Evolutionary conservation across 2,113 vertebrate species (phyloP).

Genomic region (Rousettus leschenaultii): DNA sequence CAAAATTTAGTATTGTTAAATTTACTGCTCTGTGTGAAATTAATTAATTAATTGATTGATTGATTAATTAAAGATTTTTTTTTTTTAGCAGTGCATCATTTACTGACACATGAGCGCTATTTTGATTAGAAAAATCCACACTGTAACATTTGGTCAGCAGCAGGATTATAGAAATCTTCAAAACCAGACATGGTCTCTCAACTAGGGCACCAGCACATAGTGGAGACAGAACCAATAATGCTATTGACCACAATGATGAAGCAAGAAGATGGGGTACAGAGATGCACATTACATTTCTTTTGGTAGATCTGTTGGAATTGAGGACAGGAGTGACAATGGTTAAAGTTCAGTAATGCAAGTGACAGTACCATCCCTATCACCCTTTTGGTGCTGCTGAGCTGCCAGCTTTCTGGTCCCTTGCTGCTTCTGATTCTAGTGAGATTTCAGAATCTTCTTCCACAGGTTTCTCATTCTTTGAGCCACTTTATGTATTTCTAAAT

Average conservation of each 20-base stretch:
- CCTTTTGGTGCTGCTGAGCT: accelerated
- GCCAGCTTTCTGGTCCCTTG: background rate
- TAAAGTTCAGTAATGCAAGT: background rate
- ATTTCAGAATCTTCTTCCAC: background rate
- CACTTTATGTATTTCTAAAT: background rate
- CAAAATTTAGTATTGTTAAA: background rate
- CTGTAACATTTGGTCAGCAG: background rate
- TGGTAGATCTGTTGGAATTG: background rate
- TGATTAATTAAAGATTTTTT: too few species aligned
- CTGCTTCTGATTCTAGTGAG: background rate
- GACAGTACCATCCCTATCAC: background rate
- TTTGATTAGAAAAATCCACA: background rate
- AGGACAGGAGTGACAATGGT: background rate
- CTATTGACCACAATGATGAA: background rate
- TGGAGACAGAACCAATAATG: background rate
- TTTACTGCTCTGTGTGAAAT: background rate
- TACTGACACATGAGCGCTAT: accelerated
- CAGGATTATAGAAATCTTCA: background rate
- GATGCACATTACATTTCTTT: background rate
- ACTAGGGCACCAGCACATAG: accelerated
- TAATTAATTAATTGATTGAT: too few species aligned
- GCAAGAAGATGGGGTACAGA: background rate
- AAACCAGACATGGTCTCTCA: background rate
- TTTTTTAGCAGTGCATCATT: background rate
- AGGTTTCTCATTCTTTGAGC: background rate